A percentile compares a stretch with the other conserved stretches of the same genome.
Evolutionary conservation across 2,113 vertebrate genomes (phyloP).

Genomic region (Mustela lutreola): DNA sequence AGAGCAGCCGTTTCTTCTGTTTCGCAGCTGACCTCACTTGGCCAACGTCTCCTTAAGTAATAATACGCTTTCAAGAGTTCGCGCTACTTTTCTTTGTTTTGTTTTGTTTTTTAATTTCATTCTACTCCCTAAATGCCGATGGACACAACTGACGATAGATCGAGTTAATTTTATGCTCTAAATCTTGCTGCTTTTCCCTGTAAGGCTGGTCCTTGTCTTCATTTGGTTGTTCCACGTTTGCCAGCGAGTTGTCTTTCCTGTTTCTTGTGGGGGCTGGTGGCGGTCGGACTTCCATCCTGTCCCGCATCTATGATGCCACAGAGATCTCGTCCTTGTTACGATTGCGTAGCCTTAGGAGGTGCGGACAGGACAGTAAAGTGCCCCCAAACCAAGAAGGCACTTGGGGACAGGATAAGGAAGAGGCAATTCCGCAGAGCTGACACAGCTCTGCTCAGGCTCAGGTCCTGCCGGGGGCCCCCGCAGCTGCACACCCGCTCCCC

Average conservation of each 20-base stretch:
- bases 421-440: background rate
- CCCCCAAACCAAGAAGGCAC: background rate
- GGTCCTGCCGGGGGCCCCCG: background rate
- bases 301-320: background rate
- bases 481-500: background rate
- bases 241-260: background rate
- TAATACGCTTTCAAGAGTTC: too few relatives aligned
- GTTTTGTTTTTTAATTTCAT: background rate
- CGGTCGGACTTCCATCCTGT: background rate
- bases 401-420: background rate
- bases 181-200: background rate
- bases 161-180: background rate
- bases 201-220: fast-evolving
- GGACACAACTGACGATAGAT: too few relatives aligned
- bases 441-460: background rate
- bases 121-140: background rate
- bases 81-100: fast-evolving
- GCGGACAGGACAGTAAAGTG: background rate
- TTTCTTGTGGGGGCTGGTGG: background rate
- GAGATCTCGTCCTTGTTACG: too few relatives aligned
- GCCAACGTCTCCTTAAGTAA: background rate
- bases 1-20: background rate
- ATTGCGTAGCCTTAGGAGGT: background rate
- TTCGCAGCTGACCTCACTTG: background rate
- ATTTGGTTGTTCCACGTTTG: fast-evolving